A percentile compares a stretch with the other conserved stretches of the same genome.
Conservation (phyloP, 2,113 vertebrate species). For the Alethe diademata region DNA sequence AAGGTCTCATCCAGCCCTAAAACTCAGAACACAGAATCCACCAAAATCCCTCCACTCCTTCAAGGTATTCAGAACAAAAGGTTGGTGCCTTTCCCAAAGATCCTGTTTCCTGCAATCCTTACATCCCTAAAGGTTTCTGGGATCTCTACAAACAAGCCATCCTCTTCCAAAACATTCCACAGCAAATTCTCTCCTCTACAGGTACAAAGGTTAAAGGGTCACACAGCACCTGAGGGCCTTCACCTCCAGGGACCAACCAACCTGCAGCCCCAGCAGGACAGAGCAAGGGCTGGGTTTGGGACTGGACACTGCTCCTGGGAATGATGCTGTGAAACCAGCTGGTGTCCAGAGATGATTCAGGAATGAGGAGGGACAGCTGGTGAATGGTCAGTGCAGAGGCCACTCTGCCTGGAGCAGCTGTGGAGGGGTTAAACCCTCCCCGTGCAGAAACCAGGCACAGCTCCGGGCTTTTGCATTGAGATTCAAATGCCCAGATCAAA, state of each 20-base stretch:
- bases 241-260: not conserved
- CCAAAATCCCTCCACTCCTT: not conserved
- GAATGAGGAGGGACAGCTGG: not conserved
- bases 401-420: not conserved
- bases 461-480: not conserved
- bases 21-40: not conserved
- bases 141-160: not conserved
- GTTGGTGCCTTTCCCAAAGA: not conserved
- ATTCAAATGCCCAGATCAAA: constrained; percentile 57
- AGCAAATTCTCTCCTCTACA: not conserved
- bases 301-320: rapidly evolving
- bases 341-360: rapidly evolving
- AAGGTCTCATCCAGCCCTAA: not conserved
- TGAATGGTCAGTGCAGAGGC: not conserved
- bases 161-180: not conserved
- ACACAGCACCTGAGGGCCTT: not conserved
- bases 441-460: not conserved
- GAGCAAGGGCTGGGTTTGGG: not conserved
- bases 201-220: not conserved
- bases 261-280: not conserved
- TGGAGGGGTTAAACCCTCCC: not conserved
- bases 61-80: not conserved
- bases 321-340: not conserved
- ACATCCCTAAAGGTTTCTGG: not conserved
- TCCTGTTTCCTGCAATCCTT: not conserved